Percentiles rank a stretch among this genome's conserved stretches.
These are phyloP conservation scores for Danionella cerebrum DNA, from an alignment of 2,113 vertebrate genomes.

Conservation along the genomic window DNA sequence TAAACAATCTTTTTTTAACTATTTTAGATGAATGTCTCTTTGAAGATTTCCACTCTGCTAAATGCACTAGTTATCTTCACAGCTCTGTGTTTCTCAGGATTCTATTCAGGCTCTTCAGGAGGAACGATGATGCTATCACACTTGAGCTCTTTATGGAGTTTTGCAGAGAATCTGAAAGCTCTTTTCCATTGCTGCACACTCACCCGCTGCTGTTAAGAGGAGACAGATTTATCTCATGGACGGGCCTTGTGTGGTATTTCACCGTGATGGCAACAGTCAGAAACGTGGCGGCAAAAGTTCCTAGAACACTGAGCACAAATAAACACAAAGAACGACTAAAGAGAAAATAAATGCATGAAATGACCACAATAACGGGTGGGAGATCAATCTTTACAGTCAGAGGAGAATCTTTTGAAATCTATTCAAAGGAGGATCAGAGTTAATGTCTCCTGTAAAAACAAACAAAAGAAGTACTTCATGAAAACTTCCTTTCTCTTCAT, in stretches of 20 bases:
- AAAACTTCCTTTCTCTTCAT: too few relatives aligned
- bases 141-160: neutral
- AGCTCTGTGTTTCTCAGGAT: neutral
- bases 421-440: neutral
- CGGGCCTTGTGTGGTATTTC: constrained; percentile 66
- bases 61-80: neutral
- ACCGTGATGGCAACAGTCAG: constrained; percentile 71
- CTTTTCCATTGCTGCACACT: constrained; percentile 10
- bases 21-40: neutral
- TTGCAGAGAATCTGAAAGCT: neutral
- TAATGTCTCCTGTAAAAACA: neutral
- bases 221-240: constrained; percentile 32
- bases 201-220: constrained; percentile 59
- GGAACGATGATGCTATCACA: neutral
- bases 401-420: neutral
- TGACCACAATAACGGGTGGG: neutral
- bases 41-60: neutral
- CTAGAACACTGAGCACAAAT: constrained; percentile 64
- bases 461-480: neutral
- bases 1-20: too few relatives aligned
- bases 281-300: constrained; percentile 77
- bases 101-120: neutral
- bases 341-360: neutral
- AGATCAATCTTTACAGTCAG: neutral
- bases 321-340: constrained; percentile 9